Conservation (phyloP, 2,113 vertebrate species). For the Indri indri region DNA sequence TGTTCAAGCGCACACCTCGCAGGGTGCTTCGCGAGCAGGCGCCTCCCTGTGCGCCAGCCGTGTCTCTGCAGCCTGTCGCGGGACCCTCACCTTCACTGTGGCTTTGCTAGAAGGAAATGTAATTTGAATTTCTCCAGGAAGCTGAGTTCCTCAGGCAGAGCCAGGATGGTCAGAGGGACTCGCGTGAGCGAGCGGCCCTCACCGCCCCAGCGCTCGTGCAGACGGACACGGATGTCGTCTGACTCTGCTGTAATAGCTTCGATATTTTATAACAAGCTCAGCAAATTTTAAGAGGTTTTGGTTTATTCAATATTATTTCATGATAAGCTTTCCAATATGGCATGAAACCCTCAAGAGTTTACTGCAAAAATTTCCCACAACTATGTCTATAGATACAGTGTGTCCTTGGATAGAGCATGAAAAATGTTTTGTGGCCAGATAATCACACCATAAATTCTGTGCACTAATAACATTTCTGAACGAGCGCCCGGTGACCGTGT, state of each 20-base stretch:
- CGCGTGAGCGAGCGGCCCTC: fast-evolving
- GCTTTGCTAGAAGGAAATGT: background rate
- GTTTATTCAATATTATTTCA: background rate
- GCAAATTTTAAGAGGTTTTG: background rate
- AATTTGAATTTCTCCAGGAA: background rate
- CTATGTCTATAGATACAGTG: background rate
- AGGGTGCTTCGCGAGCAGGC: too few relatives aligned
- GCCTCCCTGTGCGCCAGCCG: fast-evolving
- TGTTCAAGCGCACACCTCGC: background rate
- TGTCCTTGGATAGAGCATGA: background rate
- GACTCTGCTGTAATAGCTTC: background rate
- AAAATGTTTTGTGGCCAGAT: background rate
- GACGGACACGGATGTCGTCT: background rate
- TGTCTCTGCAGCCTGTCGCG: too few relatives aligned
- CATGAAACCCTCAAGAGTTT: background rate
- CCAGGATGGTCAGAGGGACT: background rate
- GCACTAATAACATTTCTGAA: background rate
- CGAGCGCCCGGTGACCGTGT: background rate
- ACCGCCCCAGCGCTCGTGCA: background rate
- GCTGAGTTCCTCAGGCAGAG: background rate
- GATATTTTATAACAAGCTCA: background rate
- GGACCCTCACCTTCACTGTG: background rate
- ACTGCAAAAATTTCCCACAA: background rate
- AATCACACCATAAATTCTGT: background rate
- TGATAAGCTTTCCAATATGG: background rate